Percentiles rank a stretch among this genome's conserved stretches.
Conservation (phyloP, 2,797 vertebrate genomes). For the Harpagifer antarcticus region DNA sequence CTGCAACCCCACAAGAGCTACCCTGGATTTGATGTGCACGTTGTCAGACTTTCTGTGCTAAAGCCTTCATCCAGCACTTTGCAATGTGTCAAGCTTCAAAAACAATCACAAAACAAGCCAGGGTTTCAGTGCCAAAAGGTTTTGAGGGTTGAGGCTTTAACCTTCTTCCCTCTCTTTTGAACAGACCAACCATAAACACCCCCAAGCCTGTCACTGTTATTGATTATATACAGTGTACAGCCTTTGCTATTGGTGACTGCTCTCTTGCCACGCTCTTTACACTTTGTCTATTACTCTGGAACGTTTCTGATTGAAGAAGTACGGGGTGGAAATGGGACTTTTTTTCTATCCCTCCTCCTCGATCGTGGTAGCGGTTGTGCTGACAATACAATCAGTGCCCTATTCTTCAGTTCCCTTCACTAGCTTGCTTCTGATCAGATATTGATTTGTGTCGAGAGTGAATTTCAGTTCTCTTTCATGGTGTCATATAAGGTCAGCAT, state of each 20-base stretch:
- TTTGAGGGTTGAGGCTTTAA: not conserved
- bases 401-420: slow-evolving; percentile 6
- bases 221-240: slow-evolving; percentile 29
- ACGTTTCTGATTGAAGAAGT: slow-evolving; percentile 17
- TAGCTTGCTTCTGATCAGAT: slow-evolving; percentile 38
- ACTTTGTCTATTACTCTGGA: slow-evolving; percentile 14
- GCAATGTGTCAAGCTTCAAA: slow-evolving; percentile 19
- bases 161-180: not conserved
- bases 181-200: slow-evolving; percentile 14
- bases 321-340: slow-evolving; percentile 2
- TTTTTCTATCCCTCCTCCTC: too few relatives aligned
- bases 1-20: not conserved
- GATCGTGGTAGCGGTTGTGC: slow-evolving; percentile 1
- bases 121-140: not conserved
- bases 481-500: slow-evolving; percentile 19
- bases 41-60: not conserved
- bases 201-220: slow-evolving; percentile 19
- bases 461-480: not conserved
- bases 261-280: not conserved
- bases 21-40: slow-evolving; percentile 17
- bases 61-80: slow-evolving; percentile 26
- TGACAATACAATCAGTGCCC: slow-evolving; percentile 1
- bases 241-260: not conserved
- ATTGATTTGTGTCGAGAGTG: slow-evolving; percentile 41
- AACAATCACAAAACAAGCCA: slow-evolving; percentile 9